phyloP scores from a whole-genome alignment of 2,888 invertebrate genomes.

The Pheosia gnoma region DNA sequence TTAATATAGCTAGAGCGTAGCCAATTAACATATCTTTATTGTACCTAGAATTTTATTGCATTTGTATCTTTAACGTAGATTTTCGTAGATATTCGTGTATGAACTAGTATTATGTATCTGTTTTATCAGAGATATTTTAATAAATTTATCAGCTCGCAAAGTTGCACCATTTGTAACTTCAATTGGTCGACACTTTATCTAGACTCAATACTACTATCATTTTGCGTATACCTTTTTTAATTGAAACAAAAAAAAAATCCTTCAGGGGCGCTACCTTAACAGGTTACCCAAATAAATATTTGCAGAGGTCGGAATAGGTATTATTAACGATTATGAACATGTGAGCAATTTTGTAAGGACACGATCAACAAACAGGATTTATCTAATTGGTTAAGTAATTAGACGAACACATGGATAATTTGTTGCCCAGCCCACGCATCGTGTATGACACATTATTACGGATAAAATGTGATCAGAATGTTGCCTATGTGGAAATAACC shows the following conservation, averaged over 20 bases:
- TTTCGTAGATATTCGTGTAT: too few species aligned
- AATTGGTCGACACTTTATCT: too few species aligned
- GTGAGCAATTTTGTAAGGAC: conserved; percentile 42
- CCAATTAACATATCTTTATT: too few species aligned
- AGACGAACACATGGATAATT: conserved; percentile 8
- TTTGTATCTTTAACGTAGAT: too few species aligned
- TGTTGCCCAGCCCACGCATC: not conserved
- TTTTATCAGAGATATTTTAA: too few species aligned
- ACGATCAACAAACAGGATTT: conserved; percentile 38
- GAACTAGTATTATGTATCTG: too few species aligned
- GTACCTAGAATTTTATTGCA: too few species aligned
- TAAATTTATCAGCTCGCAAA: too few species aligned
- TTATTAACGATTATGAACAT: conserved; percentile 32
- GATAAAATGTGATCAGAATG: not conserved
- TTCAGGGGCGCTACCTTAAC: conserved; percentile 34
- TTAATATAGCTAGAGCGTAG: too few species aligned
- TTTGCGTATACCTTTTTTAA: conserved; percentile 17
- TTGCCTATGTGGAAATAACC: not conserved
- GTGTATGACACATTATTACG: not conserved
- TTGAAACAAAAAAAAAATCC: conserved; percentile 38
- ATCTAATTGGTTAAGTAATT: conserved; percentile 31
- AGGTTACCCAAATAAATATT: conserved; percentile 44
- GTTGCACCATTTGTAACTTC: too few species aligned
- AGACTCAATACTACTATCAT: conserved; percentile 16
- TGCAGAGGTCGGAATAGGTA: conserved; percentile 41